These are phyloP conservation scores for Lucilia sericata DNA, from an alignment of 1,140 invertebrate species.

Conservation along the genomic window DNA sequence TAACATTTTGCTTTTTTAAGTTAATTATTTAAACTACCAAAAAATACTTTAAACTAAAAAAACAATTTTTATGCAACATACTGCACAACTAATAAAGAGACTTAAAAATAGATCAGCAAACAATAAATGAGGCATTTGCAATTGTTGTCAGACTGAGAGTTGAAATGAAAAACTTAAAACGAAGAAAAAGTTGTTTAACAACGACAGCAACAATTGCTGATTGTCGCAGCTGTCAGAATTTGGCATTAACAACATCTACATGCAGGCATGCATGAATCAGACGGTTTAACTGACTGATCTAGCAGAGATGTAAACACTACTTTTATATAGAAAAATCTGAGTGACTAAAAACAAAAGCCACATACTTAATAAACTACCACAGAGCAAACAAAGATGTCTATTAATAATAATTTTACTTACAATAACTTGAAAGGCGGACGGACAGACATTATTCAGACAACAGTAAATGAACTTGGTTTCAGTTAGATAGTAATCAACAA, in stretches of 20 bases:
- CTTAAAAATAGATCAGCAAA: conserved; percentile 16
- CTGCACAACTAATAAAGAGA: neutral
- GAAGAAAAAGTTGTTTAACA: conserved; percentile 66
- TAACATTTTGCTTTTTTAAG: neutral
- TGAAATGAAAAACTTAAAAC: conserved; percentile 59
- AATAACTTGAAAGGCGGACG: conserved; percentile 25
- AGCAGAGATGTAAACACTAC: neutral
- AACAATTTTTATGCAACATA: neutral
- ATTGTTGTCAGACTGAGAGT: conserved; percentile 22
- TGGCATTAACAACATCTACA: conserved; percentile 49
- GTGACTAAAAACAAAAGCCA: neutral
- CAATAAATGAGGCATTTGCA: conserved; percentile 2
- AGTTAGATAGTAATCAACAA: conserved; percentile 26
- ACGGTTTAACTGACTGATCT: neutral
- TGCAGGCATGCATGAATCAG: conserved; percentile 14
- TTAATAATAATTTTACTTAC: conserved; percentile 33
- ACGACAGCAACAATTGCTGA: conserved; percentile 66
- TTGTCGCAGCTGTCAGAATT: conserved; percentile 53
- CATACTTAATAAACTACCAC: conserved; percentile 40
- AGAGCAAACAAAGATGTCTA: conserved; percentile 27
- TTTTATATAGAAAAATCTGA: neutral
- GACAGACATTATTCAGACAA: neutral
- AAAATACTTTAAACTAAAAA: neutral
- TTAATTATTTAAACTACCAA: neutral
- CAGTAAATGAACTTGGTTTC: conserved; percentile 31